phyloP scores from a whole-genome alignment of 2,888 invertebrate species.

The Notocelia uddmanniana region DNA sequence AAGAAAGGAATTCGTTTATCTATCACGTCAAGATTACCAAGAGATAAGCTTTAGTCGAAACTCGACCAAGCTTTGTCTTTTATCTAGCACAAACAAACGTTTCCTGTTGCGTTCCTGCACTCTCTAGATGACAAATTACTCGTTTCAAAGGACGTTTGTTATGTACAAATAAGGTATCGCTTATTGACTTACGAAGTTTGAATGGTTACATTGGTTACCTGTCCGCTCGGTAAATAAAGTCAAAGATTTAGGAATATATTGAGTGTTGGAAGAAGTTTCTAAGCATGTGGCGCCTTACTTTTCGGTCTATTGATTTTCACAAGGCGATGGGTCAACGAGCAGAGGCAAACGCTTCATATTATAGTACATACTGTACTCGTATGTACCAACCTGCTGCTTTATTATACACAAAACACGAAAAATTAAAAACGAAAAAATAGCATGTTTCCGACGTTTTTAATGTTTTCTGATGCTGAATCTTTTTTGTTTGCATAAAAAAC shows the following conservation, averaged over 20 bases:
- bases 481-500: not conserved
- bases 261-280: constrained; percentile 24
- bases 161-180: constrained; percentile 58
- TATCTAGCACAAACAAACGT: constrained; percentile 82
- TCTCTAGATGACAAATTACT: constrained; percentile 63
- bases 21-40: constrained; percentile 67
- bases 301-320: not conserved
- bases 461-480: too few species aligned
- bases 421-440: too few species aligned
- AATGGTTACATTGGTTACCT: constrained; percentile 44
- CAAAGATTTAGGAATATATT: constrained; percentile 40
- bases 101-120: constrained; percentile 69
- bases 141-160: constrained; percentile 58
- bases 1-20: constrained; percentile 80
- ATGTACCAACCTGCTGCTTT: too few species aligned
- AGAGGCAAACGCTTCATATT: not conserved
- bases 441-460: not conserved
- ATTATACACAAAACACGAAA: too few species aligned
- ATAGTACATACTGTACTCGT: too few species aligned
- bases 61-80: constrained; percentile 77
- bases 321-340: not conserved
- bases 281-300: constrained; percentile 18
- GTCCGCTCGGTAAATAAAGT: constrained; percentile 36
- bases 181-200: constrained; percentile 56
- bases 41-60: constrained; percentile 76